Evolutionary conservation across 2,797 vertebrate genomes (phyloP), one percentile per base, ranked within the genome.

Genomic region (Gymnoscopelus microlampas): DNA sequence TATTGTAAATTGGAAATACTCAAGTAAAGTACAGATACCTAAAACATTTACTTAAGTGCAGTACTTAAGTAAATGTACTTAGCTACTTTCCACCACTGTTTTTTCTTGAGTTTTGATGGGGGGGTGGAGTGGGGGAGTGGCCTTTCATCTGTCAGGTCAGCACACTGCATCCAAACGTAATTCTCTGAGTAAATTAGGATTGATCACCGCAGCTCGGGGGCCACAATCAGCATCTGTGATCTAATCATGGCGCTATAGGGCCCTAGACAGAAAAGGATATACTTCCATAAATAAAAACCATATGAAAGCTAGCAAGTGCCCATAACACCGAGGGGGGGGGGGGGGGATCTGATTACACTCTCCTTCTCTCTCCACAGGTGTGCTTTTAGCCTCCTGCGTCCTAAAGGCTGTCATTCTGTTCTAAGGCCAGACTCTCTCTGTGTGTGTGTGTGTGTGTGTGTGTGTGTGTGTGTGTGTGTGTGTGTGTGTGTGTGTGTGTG

Each of bases 261-360:
- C 80, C 67, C 87, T 60, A 85, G 89, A 85, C 87, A 90, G 91
- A 89, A 89, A 89, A 87, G 86, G 90, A 91, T 86, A 91, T 86
- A 88, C 85, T 89, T 90, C 91, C 91, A 94, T 94, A 94, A 94
- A 94, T 93, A 94, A 92, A 91, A 93, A 91, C 87, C 88, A 91
- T 91, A 92, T 88, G 90, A 91, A 91, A 89, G 77, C 84, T 81
- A 83, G 92, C 86, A 78, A 92, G 90, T 83, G 80, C 89, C 90
- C 89, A 84, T 91, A 91, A 92, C 85, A 86, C 78, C 10, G 72
- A 65, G 2, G 39, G 8, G 39, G 39, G 39, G 9, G 71, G 69
- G 80, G 76, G 78, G 79, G 74, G 87, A 93, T 93, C 77, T 82
- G 89, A 94, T 94, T 93, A 92, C 77, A 77, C 65, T 78, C 81